Evolutionary conservation across 2,113 vertebrate genomes (phyloP).

Genomic region (Clarias batrachus): DNA sequence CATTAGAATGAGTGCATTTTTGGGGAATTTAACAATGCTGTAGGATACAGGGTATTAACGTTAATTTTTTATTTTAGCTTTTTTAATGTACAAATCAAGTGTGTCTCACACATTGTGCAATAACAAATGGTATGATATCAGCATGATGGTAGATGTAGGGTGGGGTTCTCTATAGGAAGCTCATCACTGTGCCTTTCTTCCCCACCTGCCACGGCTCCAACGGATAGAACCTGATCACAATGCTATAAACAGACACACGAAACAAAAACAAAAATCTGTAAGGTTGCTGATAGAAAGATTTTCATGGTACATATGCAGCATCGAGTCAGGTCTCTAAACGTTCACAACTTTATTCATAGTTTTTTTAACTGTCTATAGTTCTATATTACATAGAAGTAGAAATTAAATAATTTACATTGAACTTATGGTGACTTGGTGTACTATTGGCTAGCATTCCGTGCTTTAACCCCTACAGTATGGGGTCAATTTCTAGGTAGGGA

Average conservation of each 20-base stretch:
- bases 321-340: neutral
- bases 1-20: neutral
- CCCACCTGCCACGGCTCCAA: constrained; percentile 89
- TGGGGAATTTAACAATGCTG: neutral
- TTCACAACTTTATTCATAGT: no score
- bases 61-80: no score
- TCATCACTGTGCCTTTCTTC: constrained; percentile 87
- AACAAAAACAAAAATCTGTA: neutral
- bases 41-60: neutral
- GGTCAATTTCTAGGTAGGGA: no score
- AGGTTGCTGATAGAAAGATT: neutral
- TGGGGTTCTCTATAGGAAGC: constrained; percentile 73
- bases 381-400: no score
- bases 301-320: neutral
- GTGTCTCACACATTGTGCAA: no score
- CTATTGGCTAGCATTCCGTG: no score
- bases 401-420: no score
- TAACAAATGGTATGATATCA: neutral
- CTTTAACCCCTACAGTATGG: no score
- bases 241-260: constrained; percentile 63
- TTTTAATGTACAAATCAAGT: neutral
- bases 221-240: constrained; percentile 77
- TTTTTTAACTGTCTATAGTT: no score
- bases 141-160: neutral
- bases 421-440: no score